Evolutionary conservation across 2,797 vertebrate species (phyloP).

Genomic region (Vipera latastei): DNA sequence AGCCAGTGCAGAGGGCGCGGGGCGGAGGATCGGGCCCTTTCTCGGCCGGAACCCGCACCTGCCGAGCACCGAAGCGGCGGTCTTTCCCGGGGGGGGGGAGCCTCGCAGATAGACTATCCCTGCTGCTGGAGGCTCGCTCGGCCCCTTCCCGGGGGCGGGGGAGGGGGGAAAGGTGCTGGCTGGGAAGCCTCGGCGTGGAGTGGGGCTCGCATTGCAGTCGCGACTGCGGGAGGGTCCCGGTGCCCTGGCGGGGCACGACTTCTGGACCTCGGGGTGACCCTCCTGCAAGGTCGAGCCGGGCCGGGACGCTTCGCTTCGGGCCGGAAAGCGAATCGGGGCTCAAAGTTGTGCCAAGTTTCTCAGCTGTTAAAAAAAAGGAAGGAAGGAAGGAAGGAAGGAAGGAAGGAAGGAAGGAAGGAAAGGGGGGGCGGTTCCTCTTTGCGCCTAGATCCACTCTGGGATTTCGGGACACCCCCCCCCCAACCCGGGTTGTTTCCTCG

Average conservation of each 20-base stretch:
- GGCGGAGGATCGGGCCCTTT: not conserved
- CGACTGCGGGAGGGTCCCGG: not conserved
- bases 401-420: no score
- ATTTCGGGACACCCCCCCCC: not conserved
- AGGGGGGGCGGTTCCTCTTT: not conserved
- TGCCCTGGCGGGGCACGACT: not conserved
- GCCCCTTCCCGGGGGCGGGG: not conserved
- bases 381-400: no score
- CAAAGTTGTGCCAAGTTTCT: not conserved
- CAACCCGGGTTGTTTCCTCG: not conserved
- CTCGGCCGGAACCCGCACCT: not conserved
- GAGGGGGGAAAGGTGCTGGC: rapidly evolving
- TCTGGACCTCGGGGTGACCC: not conserved
- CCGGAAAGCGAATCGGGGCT: not conserved
- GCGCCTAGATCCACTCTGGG: not conserved
- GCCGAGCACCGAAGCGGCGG: not conserved
- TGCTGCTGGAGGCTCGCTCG: not conserved
- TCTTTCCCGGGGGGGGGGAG: not conserved
- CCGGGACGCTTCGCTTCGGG: not conserved
- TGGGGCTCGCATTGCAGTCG: not conserved
- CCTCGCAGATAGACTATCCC: not conserved
- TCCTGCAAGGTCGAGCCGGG: not conserved
- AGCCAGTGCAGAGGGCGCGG: not conserved
- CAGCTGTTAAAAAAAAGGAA: not conserved
- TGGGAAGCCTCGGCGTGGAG: not conserved